phyloP scores from a whole-genome alignment of 2,888 invertebrate genomes.

The Ornithoptera alexandrae region DNA sequence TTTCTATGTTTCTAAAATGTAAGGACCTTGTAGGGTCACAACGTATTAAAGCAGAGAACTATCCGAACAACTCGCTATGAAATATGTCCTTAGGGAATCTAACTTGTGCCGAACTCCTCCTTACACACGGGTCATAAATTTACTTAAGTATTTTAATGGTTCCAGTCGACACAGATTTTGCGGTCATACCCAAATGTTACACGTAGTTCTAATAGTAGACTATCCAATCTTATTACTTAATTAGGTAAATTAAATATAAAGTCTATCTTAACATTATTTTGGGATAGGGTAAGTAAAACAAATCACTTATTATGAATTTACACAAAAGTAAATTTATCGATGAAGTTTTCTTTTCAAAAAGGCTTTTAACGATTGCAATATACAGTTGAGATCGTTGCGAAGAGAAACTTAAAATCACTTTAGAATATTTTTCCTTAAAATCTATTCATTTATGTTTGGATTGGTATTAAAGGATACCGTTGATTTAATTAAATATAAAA shows the following conservation, averaged over 20 bases:
- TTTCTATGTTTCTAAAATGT: background rate
- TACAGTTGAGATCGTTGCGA: too few relatives aligned
- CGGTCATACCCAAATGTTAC: background rate
- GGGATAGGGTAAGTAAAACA: background rate
- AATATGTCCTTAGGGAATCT: slow-evolving; percentile 14
- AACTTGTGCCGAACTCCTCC: slow-evolving; percentile 22
- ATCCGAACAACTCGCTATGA: slow-evolving; percentile 11
- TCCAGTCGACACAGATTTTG: slow-evolving; percentile 21
- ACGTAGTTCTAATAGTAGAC: background rate
- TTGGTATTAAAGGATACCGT: background rate
- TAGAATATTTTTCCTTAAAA: too few relatives aligned
- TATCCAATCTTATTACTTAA: slow-evolving; percentile 5
- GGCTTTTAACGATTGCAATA: too few relatives aligned
- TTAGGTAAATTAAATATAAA: background rate
- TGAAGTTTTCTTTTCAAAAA: too few relatives aligned
- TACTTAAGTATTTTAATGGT: slow-evolving; percentile 25
- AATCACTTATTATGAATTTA: too few relatives aligned
- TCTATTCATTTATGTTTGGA: background rate
- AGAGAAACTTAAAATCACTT: too few relatives aligned
- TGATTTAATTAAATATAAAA: slow-evolving; percentile 3
- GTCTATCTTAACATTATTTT: background rate
- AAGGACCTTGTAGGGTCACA: background rate
- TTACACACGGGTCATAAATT: slow-evolving; percentile 23
- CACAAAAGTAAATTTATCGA: too few relatives aligned
- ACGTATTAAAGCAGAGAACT: slow-evolving; percentile 5